These are phyloP conservation scores for Amphiduros pacificus DNA, from an alignment of 2,888 invertebrate genomes.

Conservation along the genomic window DNA sequence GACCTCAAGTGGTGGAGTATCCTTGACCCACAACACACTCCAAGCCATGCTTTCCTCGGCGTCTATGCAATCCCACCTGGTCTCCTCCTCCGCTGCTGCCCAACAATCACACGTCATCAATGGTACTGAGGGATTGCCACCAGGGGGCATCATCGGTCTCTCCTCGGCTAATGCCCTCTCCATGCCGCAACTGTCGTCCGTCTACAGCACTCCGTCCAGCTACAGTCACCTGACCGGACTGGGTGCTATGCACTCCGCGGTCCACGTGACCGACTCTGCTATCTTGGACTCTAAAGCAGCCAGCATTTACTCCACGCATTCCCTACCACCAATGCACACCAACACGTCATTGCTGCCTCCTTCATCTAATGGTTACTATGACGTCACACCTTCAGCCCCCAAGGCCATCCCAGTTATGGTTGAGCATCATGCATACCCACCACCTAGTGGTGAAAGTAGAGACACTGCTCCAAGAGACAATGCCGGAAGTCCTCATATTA, in stretches of 20 bases:
- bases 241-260: not conserved
- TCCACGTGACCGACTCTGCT: not conserved
- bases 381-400: not conserved
- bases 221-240: not conserved
- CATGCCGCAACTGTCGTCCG: not conserved
- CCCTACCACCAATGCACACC: not conserved
- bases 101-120: not conserved
- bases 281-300: not conserved
- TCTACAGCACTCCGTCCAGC: not conserved
- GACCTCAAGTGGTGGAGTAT: too few species aligned
- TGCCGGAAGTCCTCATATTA: too few species aligned
- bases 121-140: not conserved
- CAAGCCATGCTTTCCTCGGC: constrained; percentile 3
- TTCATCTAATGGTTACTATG: too few species aligned
- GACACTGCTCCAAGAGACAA: too few species aligned
- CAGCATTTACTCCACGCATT: not conserved
- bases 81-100: not conserved
- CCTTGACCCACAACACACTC: not conserved
- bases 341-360: not conserved
- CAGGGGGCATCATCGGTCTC: not conserved
- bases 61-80: not conserved
- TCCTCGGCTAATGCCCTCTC: too few species aligned
- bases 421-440: constrained; percentile 2
- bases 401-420: constrained; percentile 14
- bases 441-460: too few species aligned